Evolutionary conservation across 2,888 invertebrate species (phyloP), one percentile per base, ranked within the genome.

Genomic region (Exocentrus adspersus): DNA sequence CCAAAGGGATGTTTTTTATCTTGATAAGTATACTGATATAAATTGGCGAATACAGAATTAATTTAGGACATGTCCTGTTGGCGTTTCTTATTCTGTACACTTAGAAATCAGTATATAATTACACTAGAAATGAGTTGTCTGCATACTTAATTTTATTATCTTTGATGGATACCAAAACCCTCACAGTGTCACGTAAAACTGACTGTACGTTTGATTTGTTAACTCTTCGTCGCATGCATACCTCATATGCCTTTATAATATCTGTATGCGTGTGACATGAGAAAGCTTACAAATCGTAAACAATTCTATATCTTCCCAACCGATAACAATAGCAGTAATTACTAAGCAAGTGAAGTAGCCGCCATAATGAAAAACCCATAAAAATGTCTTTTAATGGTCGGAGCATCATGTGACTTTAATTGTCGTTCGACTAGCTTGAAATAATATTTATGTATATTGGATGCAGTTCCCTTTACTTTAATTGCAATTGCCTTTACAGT

Each of bases 261-360:
- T 48, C 28, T 28, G 17, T 6, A 48, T 28, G 16, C 17, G 12
- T 48, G 17, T 28, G 12, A 48, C 28, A 48, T 28, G 21, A 14
- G 24, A 28, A 10, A 16, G 17, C 14, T 24, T 17, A 24, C 24
- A 48, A 28, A 48, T 28, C 24, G 28, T 48, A 48, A 48, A 48
- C 28, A 28, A 48, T 48, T 48, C 28, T 30, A 48, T 28, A 28
- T 28, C 48, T 28, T n/a, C 24, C 28, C 14, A 14, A 28, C 9
- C 48, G 28, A 48, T 48, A 48, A 48, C 28, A 48, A 24, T 48
- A 24, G 20, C 48, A 24, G 28, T 24, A 14, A 48, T 48, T 48
- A 30, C 12, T 48, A 17, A 48, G 14, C 16, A 14, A 48, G 28
- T 48, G 16, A 48, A 48, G 48, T 28, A 30, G 48, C 28, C 48